Conservation (phyloP, 2,113 vertebrate species). For the Rhabdornis inornatus region DNA sequence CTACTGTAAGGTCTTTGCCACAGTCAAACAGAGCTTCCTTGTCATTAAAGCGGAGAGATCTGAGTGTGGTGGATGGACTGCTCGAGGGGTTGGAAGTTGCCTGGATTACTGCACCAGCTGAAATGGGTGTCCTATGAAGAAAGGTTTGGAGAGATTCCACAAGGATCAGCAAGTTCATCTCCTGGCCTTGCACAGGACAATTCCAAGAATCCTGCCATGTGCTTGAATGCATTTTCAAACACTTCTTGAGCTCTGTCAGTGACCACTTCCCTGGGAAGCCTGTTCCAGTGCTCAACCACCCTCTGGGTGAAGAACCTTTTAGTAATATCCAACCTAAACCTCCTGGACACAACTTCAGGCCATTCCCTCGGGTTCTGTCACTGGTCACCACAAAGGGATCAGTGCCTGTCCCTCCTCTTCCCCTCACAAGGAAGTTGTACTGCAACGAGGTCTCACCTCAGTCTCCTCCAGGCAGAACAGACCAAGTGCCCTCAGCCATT, state of each 20-base stretch:
- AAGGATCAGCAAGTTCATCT: not conserved
- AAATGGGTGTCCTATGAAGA: not conserved
- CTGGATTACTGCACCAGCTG: not conserved
- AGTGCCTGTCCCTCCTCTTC: not conserved
- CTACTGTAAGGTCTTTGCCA: not conserved
- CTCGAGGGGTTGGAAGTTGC: fast-evolving
- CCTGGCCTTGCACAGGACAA: not conserved
- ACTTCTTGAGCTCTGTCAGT: not conserved
- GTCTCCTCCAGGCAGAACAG: not conserved
- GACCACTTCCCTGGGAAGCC: not conserved
- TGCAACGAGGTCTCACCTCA: not conserved
- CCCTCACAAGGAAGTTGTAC: fast-evolving
- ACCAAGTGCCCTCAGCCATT: not conserved
- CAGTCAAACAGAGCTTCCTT: not conserved
- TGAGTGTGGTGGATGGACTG: fast-evolving
- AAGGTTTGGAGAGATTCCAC: not conserved
- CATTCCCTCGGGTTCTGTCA: fast-evolving
- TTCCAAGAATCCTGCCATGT: not conserved
- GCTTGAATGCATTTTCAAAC: not conserved
- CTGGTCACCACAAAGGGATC: not conserved
- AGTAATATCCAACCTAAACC: not conserved
- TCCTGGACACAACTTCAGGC: fast-evolving
- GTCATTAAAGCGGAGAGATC: not conserved
- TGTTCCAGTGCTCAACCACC: not conserved
- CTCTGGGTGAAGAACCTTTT: not conserved